Evolutionary conservation across 2,797 vertebrate species (phyloP).

Genomic region (Pipistrellus nathusii): DNA sequence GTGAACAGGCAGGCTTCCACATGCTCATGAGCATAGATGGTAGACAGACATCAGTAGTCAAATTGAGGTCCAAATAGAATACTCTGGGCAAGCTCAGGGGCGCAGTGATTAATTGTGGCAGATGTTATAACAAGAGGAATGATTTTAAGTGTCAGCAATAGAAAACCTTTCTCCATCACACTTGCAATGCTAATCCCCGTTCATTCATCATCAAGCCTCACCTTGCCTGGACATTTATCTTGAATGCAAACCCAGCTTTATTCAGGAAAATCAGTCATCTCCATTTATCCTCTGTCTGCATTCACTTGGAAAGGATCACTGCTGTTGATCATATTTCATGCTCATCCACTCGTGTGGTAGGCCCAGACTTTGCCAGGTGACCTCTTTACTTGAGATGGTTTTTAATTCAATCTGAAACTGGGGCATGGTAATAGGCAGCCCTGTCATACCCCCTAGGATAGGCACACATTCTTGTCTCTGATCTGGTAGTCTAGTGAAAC

Average conservation of each 20-base stretch:
- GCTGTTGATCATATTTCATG: neutral
- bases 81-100: constrained; percentile 47
- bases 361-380: neutral
- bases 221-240: constrained; percentile 72
- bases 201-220: constrained; percentile 74
- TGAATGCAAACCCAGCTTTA: constrained; percentile 49
- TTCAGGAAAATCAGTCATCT: constrained; percentile 65
- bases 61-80: constrained; percentile 57
- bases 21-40: constrained; percentile 7
- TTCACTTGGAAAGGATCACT: neutral
- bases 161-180: constrained; percentile 69
- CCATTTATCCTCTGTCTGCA: constrained; percentile 46
- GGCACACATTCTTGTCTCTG: neutral
- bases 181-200: constrained; percentile 70
- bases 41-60: constrained; percentile 35
- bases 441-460: no score
- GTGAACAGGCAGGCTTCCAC: neutral
- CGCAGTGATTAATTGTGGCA: constrained; percentile 73
- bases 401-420: neutral
- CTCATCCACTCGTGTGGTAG: neutral
- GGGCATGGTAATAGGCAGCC: neutral
- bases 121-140: constrained; percentile 77
- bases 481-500: neutral
- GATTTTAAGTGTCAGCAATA: constrained; percentile 69
- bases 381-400: neutral